A percentile compares a stretch with the other conserved stretches of the same genome.
phyloP scores from a whole-genome alignment of 1,140 invertebrate species.

The Drosophila grimshawi region DNA sequence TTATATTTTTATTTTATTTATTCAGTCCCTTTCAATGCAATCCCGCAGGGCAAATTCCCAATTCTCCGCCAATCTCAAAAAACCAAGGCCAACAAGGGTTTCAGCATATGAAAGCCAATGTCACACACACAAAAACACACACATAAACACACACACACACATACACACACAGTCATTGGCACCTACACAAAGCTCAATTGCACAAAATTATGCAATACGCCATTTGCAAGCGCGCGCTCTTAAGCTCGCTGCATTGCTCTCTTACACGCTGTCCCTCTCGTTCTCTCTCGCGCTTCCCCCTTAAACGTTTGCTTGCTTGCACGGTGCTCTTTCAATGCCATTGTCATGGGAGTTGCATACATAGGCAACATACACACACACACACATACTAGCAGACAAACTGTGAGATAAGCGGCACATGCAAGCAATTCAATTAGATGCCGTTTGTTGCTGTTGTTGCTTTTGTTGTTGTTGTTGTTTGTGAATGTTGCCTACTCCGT shows the following conservation, averaged over 20 bases:
- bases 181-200: slow-evolving; percentile 49
- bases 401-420: slow-evolving; percentile 43
- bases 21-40: slow-evolving; percentile 3
- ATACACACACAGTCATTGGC: slow-evolving; percentile 5
- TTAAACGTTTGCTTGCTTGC: slow-evolving; percentile 30
- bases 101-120: slow-evolving; percentile 53
- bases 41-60: slow-evolving; percentile 20
- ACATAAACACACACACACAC: slow-evolving; percentile 9
- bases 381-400: slow-evolving; percentile 18
- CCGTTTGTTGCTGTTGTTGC: slow-evolving; percentile 55
- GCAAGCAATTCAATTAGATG: slow-evolving; percentile 79
- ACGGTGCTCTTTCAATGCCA: slow-evolving; percentile 72
- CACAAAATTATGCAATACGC: slow-evolving; percentile 78
- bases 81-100: slow-evolving; percentile 66
- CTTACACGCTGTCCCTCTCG: neutral
- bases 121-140: slow-evolving; percentile 45
- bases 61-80: slow-evolving; percentile 33
- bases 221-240: slow-evolving; percentile 46
- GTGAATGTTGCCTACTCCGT: slow-evolving; percentile 47
- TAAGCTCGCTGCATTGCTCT: slow-evolving; percentile 17
- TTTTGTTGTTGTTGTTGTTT: slow-evolving; percentile 31
- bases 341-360: slow-evolving; percentile 68
- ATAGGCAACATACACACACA: slow-evolving; percentile 13
- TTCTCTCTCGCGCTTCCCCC: neutral
- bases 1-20: neutral